Evolutionary conservation across 2,113 vertebrate genomes (phyloP).

Genomic region (Carassius auratus): DNA sequence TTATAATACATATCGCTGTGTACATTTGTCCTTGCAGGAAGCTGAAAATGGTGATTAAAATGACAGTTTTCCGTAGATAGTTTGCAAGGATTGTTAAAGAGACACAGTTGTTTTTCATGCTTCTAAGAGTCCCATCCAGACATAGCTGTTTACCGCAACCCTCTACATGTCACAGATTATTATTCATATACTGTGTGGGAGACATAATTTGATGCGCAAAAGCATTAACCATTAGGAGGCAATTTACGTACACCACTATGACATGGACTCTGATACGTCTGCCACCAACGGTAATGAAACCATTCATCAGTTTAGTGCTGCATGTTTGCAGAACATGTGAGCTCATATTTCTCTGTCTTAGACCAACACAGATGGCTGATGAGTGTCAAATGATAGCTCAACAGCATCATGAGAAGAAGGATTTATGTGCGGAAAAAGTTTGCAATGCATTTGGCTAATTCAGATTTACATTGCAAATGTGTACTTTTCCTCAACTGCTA

Average conservation of each 20-base stretch:
- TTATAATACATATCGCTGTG: conserved; percentile 10
- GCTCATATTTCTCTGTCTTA: conserved; percentile 47
- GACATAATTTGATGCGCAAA: conserved; percentile 33
- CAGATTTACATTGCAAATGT: conserved; percentile 35
- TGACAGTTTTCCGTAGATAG: not conserved
- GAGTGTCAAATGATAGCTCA: conserved; percentile 41
- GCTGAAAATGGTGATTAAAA: conserved; percentile 19
- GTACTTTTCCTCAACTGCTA: conserved; percentile 25
- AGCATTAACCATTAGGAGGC: conserved; percentile 38
- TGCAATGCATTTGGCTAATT: conserved; percentile 32
- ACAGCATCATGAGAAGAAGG: conserved; percentile 4
- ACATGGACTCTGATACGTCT: conserved; percentile 34
- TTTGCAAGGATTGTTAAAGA: not conserved
- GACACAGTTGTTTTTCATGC: too few species aligned
- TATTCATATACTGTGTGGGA: conserved; percentile 23
- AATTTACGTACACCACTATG: conserved; percentile 37
- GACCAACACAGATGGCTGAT: conserved; percentile 41
- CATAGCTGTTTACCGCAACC: not conserved
- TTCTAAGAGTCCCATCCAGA: conserved; percentile 3
- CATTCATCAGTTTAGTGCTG: conserved; percentile 47
- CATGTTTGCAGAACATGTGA: conserved; percentile 32
- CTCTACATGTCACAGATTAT: conserved; percentile 12
- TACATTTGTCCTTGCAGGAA: not conserved
- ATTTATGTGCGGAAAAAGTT: conserved; percentile 31
- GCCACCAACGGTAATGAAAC: conserved; percentile 50